Evolutionary conservation across 2,113 vertebrate genomes (phyloP).

Genomic region (Hiodon alosoides): DNA sequence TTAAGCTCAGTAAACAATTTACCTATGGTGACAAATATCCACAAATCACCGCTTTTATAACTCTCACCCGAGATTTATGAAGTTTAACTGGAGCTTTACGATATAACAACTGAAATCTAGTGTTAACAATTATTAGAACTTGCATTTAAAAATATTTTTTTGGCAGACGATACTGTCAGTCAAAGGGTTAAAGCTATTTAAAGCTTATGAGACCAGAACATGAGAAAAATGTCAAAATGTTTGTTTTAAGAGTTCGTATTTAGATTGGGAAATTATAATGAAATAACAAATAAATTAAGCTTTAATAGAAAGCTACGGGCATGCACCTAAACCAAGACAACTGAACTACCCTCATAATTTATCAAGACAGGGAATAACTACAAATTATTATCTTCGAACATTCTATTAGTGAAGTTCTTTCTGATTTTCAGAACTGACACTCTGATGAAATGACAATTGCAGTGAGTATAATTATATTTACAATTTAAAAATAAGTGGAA

Average conservation of each 20-base stretch:
- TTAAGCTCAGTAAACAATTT: too few relatives aligned
- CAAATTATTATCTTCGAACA: not conserved
- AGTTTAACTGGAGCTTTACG: too few relatives aligned
- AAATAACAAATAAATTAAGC: constrained; percentile 56
- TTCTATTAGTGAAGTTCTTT: not conserved
- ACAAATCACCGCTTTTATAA: too few relatives aligned
- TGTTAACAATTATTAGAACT: too few relatives aligned
- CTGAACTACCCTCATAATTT: not conserved
- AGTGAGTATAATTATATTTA: not conserved
- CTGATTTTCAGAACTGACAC: too few relatives aligned
- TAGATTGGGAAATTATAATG: constrained; percentile 57
- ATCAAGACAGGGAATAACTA: not conserved
- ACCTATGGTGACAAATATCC: too few relatives aligned
- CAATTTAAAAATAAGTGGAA: not conserved
- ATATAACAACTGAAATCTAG: too few relatives aligned
- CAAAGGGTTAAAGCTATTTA: constrained; percentile 31
- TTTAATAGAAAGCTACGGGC: constrained; percentile 50
- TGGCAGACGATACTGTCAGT: not conserved
- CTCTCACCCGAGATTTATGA: too few relatives aligned
- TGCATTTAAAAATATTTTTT: too few relatives aligned
- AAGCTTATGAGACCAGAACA: constrained; percentile 47
- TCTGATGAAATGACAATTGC: not conserved
- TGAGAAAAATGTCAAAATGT: constrained; percentile 65
- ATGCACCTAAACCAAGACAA: not conserved
- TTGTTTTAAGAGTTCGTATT: constrained; percentile 66